Conservation (phyloP, 2,888 invertebrate genomes). For the Caenorhabditis sp. region DNA sequence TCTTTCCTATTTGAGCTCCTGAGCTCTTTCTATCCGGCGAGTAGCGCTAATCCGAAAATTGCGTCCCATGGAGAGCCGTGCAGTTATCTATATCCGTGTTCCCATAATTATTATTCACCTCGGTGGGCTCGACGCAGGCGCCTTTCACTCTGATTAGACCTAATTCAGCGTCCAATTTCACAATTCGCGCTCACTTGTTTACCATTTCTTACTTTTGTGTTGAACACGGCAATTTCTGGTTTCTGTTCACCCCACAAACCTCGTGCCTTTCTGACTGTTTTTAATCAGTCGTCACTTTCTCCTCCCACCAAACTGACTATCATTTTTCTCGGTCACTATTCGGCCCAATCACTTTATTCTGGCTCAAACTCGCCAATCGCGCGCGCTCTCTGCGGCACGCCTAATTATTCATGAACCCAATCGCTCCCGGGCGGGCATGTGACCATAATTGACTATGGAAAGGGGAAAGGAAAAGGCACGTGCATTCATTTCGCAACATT, state of each 20-base stretch:
- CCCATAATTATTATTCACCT: conserved; percentile 31
- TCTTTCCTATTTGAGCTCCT: conserved; percentile 9
- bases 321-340: too few species aligned
- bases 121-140: too few species aligned
- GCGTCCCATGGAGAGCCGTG: conserved; percentile 20
- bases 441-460: conserved; percentile 45
- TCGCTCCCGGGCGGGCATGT: conserved; percentile 16
- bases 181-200: conserved; percentile 24
- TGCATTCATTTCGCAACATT: conserved; percentile 35
- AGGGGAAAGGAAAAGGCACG: conserved; percentile 39
- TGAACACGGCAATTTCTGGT: conserved; percentile 1
- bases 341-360: too few species aligned
- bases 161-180: conserved; percentile 21
- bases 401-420: conserved; percentile 54
- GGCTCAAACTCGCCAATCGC: too few species aligned
- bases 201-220: conserved; percentile 9
- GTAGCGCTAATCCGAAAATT: conserved; percentile 45
- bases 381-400: too few species aligned
- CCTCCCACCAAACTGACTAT: too few species aligned
- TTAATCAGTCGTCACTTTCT: conserved; percentile 26
- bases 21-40: neutral
- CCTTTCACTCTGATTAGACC: conserved; percentile 34
- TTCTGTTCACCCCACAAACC: conserved; percentile 32
- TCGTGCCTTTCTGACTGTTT: conserved; percentile 22
- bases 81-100: too few species aligned